These are phyloP conservation scores for Xestoiulus laeticollis DNA, from an alignment of 2,888 invertebrate genomes.

Conservation along the genomic window DNA sequence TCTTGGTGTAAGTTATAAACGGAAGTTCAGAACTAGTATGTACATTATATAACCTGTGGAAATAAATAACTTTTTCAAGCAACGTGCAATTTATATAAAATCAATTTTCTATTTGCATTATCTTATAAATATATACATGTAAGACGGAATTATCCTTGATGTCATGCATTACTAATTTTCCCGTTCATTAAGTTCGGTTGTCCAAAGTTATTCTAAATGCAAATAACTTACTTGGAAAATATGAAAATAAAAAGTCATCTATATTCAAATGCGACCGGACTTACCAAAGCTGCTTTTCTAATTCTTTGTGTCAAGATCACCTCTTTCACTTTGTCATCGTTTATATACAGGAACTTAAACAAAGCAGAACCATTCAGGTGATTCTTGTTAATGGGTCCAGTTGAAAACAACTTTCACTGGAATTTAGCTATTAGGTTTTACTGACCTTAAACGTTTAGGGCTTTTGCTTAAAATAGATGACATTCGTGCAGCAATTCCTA, in stretches of 20 bases:
- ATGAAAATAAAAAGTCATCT: not conserved
- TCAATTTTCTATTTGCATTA: no score
- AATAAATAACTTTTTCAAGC: no score
- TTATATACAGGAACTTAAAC: not conserved
- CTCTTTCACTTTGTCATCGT: not conserved
- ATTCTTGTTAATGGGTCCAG: not conserved
- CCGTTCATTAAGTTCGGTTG: not conserved
- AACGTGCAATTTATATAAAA: no score
- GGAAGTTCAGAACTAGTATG: no score
- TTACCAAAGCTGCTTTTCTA: not conserved
- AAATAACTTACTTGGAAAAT: not conserved
- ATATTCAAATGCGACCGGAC: not conserved
- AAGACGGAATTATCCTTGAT: not conserved
- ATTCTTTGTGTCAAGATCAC: not conserved
- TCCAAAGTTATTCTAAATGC: not conserved
- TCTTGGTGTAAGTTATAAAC: no score
- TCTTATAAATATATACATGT: no score
- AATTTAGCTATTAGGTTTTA: not conserved
- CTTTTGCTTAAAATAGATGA: not conserved
- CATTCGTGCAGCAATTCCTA: not conserved
- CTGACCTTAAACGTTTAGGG: not conserved
- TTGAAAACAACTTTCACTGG: not conserved
- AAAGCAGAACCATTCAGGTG: not conserved
- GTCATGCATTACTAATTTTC: not conserved
- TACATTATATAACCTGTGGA: no score